A percentile compares a stretch with the other conserved stretches of the same genome.
phyloP scores from a whole-genome alignment of 2,888 invertebrate species.

The Punctoribates punctum region DNA sequence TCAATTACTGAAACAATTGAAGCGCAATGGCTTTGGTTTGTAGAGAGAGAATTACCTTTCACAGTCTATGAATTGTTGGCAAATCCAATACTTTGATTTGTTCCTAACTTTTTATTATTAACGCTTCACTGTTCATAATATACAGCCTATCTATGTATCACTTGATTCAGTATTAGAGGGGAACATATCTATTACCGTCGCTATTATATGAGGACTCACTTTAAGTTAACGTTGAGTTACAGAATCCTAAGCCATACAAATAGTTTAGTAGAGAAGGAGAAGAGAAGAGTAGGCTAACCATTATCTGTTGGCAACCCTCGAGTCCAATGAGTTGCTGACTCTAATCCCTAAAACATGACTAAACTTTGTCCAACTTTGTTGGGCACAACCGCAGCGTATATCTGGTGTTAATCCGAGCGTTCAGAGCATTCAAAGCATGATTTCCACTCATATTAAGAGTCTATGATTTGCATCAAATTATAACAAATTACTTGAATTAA shows the following conservation, averaged over 20 bases:
- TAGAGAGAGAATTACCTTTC: conserved; percentile 12
- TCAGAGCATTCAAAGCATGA: conserved; percentile 18
- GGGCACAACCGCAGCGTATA: not conserved
- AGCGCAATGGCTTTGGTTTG: conserved; percentile 18
- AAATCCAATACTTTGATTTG: conserved; percentile 15
- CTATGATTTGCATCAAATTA: not conserved
- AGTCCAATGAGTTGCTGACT: conserved; percentile 27
- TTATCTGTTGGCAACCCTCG: conserved; percentile 15
- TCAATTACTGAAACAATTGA: conserved; percentile 32
- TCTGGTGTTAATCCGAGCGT: conserved; percentile 25
- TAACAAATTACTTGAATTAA: conserved; percentile 1
- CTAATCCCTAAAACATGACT: conserved; percentile 36
- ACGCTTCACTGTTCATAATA: conserved; percentile 15
- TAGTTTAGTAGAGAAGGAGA: not conserved
- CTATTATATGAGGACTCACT: conserved; percentile 18
- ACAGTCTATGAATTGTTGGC: not conserved
- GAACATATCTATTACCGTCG: conserved; percentile 17
- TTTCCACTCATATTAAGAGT: not conserved
- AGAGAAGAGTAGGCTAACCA: not conserved
- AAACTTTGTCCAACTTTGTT: conserved; percentile 29
- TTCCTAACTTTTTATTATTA: conserved; percentile 18
- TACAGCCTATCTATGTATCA: not conserved
- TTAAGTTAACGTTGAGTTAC: conserved; percentile 15
- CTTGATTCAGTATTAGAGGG: not conserved
- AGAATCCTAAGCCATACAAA: conserved; percentile 9